A percentile compares a stretch with the other conserved stretches of the same genome.
Evolutionary conservation across 92 coral and sea anemone species (phyloP).

Genomic region (Blastomussa wellsi): DNA sequence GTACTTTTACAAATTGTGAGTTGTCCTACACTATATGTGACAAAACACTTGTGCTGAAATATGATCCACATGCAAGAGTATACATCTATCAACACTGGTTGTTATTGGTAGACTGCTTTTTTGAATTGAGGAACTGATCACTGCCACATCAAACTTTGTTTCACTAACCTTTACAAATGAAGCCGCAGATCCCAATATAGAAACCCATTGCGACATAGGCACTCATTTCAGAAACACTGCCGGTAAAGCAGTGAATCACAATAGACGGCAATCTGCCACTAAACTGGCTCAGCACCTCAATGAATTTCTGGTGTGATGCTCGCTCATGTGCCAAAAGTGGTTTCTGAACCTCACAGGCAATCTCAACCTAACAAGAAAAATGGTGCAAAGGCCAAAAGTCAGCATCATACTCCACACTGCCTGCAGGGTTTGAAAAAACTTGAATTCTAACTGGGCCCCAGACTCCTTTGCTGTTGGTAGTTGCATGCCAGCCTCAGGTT

Average conservation of each 20-base stretch:
- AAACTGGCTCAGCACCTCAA: slow-evolving; percentile 86
- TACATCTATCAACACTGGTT: no score
- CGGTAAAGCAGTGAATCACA: slow-evolving; percentile 97
- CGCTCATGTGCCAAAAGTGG: slow-evolving; percentile 95
- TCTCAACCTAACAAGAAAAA: slow-evolving; percentile 67
- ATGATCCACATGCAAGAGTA: no score
- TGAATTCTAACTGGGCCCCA: no score
- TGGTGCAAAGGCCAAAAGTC: not conserved
- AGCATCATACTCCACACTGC: not conserved
- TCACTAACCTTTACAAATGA: slow-evolving; percentile 88
- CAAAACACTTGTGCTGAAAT: no score
- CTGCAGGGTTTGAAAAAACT: no score
- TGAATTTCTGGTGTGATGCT: slow-evolving; percentile 83
- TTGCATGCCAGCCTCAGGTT: no score
- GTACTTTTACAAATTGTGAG: no score
- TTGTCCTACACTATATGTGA: no score
- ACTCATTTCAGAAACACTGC: slow-evolving; percentile 87
- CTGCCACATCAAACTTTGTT: not conserved
- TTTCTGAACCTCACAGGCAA: slow-evolving; percentile 92
- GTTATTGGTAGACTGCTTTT: no score
- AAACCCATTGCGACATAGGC: slow-evolving; percentile 95
- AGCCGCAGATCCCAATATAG: slow-evolving; percentile 95
- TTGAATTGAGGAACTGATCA: not conserved
- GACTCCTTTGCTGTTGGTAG: no score
- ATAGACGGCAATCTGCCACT: slow-evolving; percentile 89